Base-by-base conservation (phyloP, 2,888 invertebrate species). In the Tetanocera ferruginea region DNA sequence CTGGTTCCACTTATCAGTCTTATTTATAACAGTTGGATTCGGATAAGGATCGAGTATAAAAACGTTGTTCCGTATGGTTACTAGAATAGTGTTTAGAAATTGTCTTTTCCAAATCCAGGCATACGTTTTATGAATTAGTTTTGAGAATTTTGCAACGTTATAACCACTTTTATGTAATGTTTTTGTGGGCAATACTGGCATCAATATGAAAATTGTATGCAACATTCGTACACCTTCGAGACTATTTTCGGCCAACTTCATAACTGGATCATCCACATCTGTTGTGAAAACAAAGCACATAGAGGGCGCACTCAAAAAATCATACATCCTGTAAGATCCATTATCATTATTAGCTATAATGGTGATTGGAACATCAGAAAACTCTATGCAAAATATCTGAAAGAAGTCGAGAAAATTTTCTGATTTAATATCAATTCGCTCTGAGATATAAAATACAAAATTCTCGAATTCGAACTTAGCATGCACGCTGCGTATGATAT, bases 381-480 rank as follows among this genome's bases (percentile, higher is more conserved):
- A 85, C 0, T 43, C 64, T 0, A 5, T 0, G 79, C 80, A 82
- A n/a, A 87, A 82, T 1, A 78, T 66, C 4, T 72, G 51, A 19
- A 86, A 80, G 8, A 86, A 86, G 1, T 81, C 76, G 0, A 23
- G 19, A 0, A 82, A 78, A 0, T 60, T 75, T 1, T 77, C 76
- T n/a, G 81, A 75, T 17, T 79, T 81, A 1, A 81, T 23, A 17
- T 82, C 76, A n/a, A 87, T 67, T 14, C 80, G 62, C 51, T 86
- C 84, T 60, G 88, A 85, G 72, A 87, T 81, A 62, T 84, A 87
- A 17, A 88, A 84, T 0, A 87, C 80, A 14, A 86, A 82, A 71
- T 85, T 88, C 66, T 82, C 82, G n/a, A 87, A 87, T 4, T 80
- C 76, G 66, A 84, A 82, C 14, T 81, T 23, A 5, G 80, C 69